phyloP scores from a whole-genome alignment of 1,140 invertebrate species.

The Drosophila punjabiensis region DNA sequence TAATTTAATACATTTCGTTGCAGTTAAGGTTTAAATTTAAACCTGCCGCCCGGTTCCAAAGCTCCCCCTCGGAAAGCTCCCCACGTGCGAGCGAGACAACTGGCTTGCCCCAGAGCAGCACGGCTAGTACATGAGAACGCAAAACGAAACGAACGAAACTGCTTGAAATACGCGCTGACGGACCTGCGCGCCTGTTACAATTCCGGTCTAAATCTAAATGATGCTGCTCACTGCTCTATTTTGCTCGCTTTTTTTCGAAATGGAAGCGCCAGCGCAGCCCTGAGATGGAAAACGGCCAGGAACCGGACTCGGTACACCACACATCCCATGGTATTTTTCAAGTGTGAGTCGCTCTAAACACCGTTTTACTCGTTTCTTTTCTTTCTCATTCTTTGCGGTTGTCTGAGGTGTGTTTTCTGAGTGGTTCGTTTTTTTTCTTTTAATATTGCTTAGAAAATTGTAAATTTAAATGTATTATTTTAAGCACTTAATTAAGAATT shows the following conservation, averaged over 20 bases:
- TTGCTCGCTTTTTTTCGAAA: slow-evolving; percentile 61
- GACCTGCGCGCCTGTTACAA: slow-evolving; percentile 75
- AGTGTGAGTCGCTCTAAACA: not conserved
- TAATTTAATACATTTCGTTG: not conserved
- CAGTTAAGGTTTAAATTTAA: not conserved
- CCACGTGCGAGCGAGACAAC: slow-evolving; percentile 35
- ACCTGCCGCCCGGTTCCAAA: slow-evolving; percentile 11
- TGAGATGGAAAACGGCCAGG: slow-evolving; percentile 15
- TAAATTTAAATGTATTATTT: too few relatives aligned
- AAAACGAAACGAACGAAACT: slow-evolving; percentile 18
- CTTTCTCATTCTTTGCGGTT: not conserved
- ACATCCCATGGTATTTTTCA: not conserved
- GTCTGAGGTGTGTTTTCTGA: not conserved
- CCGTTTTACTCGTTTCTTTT: not conserved
- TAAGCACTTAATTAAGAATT: too few relatives aligned
- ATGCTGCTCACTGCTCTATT: slow-evolving; percentile 84
- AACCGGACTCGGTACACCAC: slow-evolving; percentile 28
- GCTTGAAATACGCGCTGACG: slow-evolving; percentile 4
- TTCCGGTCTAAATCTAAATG: slow-evolving; percentile 85
- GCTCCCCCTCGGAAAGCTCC: slow-evolving; percentile 14
- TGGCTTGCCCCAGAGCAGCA: not conserved
- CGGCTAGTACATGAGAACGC: slow-evolving; percentile 19
- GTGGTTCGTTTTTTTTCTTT: not conserved
- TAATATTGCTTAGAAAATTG: too few relatives aligned
- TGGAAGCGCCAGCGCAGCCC: slow-evolving; percentile 54